Base-by-base conservation (phyloP, 2,113 vertebrate species). In the Columba livia region DNA sequence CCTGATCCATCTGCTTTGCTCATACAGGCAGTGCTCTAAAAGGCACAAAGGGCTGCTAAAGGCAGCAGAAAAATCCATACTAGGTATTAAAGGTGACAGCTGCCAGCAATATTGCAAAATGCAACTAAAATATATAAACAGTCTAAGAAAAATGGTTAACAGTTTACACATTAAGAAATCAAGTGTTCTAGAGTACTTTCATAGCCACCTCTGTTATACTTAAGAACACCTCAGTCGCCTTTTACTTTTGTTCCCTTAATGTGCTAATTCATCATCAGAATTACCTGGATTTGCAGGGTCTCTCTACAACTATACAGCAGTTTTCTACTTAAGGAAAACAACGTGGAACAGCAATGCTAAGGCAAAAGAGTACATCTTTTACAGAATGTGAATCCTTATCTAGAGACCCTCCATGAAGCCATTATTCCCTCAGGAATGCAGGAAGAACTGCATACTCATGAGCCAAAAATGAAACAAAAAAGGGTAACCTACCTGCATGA, bases 401-500 rank as follows among this genome's bases (percentile, higher is more conserved):
- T 36, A 67, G 62, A 91, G 48, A 93, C 53, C 78, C 90, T 67
- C 60, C 42, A 10, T 1, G 47, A 90, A 92, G 85, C 80, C 90
- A 44, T 73, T n/a, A 53, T 48, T n/a, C 72, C 25, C 58, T n/a
- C 26, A 21, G 65, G 36, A 85, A 72, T 10, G n/a, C 29, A 51
- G 25, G 10, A 74, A 94, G 70, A 89, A 61, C 53, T 71, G 64
- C 72, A 75, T 79, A 94, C 71, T 74, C 58, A 48, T 0, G 0
- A 90, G 53, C 60, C 0, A n/a, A 44, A 62, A 24, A 15, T 19
- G 42, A 17, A 34, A 66, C 0, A 77, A 51, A 40, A 6, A 29
- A 69, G 44, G 54, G 51, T 17, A 72, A 91, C 96, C 96, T 97
- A 99, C 98, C 99, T 99, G 98, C 98, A 98, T 32, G 99, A 99